Percentiles rank a stretch among this genome's conserved stretches.
Conservation (phyloP, 2,113 vertebrate genomes). For the Hypomesus transpacificus region DNA sequence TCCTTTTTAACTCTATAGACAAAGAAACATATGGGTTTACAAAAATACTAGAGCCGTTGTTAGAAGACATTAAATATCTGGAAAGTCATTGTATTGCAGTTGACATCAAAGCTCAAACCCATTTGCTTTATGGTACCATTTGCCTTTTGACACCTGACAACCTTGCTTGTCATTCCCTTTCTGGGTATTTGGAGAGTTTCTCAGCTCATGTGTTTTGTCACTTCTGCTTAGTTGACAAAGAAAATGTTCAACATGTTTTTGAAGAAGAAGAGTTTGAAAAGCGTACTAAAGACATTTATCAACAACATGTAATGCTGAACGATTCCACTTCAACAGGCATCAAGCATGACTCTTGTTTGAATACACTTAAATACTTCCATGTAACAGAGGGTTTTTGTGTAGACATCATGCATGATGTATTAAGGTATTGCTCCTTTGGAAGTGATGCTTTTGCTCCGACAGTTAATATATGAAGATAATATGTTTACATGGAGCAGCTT, state of each 20-base stretch:
- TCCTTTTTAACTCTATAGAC: slow-evolving; percentile 23
- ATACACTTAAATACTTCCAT: slow-evolving; percentile 16
- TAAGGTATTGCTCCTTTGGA: slow-evolving; percentile 20
- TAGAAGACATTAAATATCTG: slow-evolving; percentile 8
- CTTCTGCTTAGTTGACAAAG: slow-evolving; percentile 15
- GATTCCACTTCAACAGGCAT: slow-evolving; percentile 10
- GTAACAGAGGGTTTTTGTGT: slow-evolving; percentile 18
- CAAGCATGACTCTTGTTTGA: slow-evolving; percentile 15
- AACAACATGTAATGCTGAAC: slow-evolving; percentile 5
- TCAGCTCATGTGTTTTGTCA: slow-evolving; percentile 13
- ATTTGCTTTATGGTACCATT: slow-evolving; percentile 6
- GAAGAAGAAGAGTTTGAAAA: slow-evolving; percentile 22
- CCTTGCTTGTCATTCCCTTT: slow-evolving; percentile 18
- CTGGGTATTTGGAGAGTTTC: slow-evolving; percentile 25
- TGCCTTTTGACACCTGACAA: slow-evolving; percentile 21
- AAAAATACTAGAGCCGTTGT: slow-evolving; percentile 10
- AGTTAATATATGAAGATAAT: slow-evolving; percentile 23
- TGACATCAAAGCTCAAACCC: slow-evolving; percentile 14
- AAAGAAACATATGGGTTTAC: slow-evolving; percentile 15
- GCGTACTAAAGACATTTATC: slow-evolving; percentile 4
- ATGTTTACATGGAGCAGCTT: slow-evolving; percentile 4
- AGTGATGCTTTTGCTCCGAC: slow-evolving; percentile 9
- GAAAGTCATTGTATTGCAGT: slow-evolving; percentile 5
- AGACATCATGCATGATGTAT: slow-evolving; percentile 23
- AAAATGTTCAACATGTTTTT: slow-evolving; percentile 14